Evolutionary conservation across 2,797 vertebrate genomes (phyloP), one percentile per base, ranked within the genome.

Genomic region (Lepilemur septentrionalis): DNA sequence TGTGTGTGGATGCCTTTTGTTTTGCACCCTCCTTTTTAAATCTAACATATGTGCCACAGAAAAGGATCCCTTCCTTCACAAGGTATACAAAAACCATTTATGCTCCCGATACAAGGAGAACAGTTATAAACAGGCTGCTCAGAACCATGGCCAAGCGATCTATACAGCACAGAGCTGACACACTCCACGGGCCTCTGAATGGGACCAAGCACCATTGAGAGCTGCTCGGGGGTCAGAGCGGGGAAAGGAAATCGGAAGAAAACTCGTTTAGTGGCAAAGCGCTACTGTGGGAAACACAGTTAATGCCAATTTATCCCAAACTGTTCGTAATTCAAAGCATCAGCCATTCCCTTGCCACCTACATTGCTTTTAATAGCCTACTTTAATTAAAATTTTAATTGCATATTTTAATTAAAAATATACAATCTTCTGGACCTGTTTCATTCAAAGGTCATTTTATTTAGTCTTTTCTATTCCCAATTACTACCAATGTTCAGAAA

Each of bases 331-430:
- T 95, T 98, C 96, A 98, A 93, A 92, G 89, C 94, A 96, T 78
- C 87, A 86, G 94, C 82, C 91, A 35, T 95, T 96, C 97, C 96
- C 96, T 93, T 93, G 94, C 87, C 89, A 96, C 95, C 94, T 90
- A 93, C 97, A 82, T 20, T 87, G 94, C 91, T 89, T 95, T 96
- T 94, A 97, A 97, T 89, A 97, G 89, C 93, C 90, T 57, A 88
- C 94, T 97, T 96, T 97, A 98, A 98, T 98, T 97, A 97, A 97
- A 98, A 96, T 12, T 96, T 97, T 97, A 97, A 98, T 97, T 96
- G 93, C 95, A 92, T 95, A 97, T 98, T 97, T 98, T 98, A 98
- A 98, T 97, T 98, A 97, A 97, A 98, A 97, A 97, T 65, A 97
- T 72, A 97, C 96, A 96, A 97, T 97, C 96, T 97, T 97, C 95